Conservation (phyloP, 2,113 vertebrate genomes). For the Opisthocomus hoazin region DNA sequence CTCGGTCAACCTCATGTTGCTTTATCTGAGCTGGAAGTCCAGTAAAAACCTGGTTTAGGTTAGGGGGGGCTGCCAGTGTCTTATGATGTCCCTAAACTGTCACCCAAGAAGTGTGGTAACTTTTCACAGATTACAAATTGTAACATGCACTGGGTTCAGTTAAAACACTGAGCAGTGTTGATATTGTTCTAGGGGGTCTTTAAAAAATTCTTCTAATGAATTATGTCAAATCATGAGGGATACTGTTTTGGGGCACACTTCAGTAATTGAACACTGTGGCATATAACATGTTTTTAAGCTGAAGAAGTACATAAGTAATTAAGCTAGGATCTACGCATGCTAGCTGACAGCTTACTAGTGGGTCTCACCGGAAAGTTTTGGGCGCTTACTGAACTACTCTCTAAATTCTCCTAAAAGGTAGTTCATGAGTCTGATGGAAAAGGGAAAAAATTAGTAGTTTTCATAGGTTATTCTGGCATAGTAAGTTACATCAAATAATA, state of each 20-base stretch:
- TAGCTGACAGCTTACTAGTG: neutral
- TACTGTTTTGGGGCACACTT: neutral
- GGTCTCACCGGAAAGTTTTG: neutral
- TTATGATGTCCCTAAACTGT: neutral
- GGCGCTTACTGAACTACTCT: neutral
- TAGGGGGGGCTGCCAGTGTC: neutral
- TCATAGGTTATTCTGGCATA: neutral
- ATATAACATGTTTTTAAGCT: conserved; percentile 16
- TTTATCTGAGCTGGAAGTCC: neutral
- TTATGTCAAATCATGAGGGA: neutral
- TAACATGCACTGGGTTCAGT: neutral
- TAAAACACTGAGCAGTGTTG: neutral
- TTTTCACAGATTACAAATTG: neutral
- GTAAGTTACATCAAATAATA: neutral
- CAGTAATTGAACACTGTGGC: neutral
- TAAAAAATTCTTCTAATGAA: neutral
- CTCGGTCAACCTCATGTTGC: neutral
- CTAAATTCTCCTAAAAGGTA: neutral
- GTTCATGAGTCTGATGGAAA: neutral
- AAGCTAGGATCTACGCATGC: neutral
- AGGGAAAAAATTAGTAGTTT: neutral
- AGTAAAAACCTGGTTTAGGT: neutral
- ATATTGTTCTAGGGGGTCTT: neutral
- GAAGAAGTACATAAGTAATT: conserved; percentile 30
- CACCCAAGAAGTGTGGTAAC: neutral